Conservation (phyloP, 2,113 vertebrate genomes). For the Hippocampus zosterae region DNA sequence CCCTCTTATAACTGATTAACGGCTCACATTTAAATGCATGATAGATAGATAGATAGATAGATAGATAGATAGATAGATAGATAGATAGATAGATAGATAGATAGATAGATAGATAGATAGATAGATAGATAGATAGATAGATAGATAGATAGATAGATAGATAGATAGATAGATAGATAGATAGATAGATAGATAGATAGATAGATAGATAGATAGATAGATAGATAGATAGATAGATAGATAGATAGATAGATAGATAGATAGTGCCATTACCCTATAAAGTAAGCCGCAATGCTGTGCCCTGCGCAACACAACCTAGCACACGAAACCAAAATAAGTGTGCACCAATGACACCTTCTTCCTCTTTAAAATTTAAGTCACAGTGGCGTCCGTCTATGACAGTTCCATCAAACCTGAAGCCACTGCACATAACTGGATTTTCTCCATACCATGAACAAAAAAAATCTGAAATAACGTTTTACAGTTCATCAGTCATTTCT, state of each 20-base stretch:
- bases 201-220: too few species aligned
- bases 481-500: neutral
- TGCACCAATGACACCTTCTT: neutral
- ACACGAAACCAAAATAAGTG: neutral
- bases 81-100: too few species aligned
- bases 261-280: neutral
- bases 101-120: too few species aligned
- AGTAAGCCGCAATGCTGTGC: neutral
- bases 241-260: too few species aligned
- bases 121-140: too few species aligned
- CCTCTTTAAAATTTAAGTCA: neutral
- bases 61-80: too few species aligned
- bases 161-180: too few species aligned
- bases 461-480: too few species aligned
- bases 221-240: too few species aligned
- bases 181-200: too few species aligned
- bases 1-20: neutral
- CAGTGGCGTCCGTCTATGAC: neutral
- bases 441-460: neutral
- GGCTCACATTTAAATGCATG: neutral
- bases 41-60: too few species aligned
- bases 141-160: too few species aligned
- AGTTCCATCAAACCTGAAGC: neutral
- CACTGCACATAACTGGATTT: neutral
- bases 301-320: neutral